A percentile compares a stretch with the other conserved stretches of the same genome.
phyloP scores from a whole-genome alignment of 2,888 invertebrate species.

The Agrypnus murinus region DNA sequence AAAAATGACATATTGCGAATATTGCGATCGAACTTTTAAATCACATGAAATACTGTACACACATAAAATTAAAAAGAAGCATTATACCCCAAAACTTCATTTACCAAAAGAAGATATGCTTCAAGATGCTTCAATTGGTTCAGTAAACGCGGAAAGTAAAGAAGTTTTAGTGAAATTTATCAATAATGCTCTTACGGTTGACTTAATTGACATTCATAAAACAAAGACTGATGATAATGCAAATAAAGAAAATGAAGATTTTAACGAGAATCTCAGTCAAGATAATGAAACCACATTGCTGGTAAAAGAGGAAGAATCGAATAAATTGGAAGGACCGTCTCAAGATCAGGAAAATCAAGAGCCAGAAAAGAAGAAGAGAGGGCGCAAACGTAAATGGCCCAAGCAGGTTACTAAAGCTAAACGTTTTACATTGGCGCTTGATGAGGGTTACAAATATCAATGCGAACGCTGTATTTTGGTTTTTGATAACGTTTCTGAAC shows the following conservation, averaged over 20 bases:
- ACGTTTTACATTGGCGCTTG: constrained; percentile 56
- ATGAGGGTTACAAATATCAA: constrained; percentile 68
- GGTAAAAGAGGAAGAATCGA: background rate
- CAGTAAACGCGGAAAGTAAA: constrained; percentile 63
- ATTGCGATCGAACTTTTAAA: constrained; percentile 72
- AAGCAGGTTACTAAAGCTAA: constrained; percentile 57
- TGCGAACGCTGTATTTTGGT: constrained; percentile 68
- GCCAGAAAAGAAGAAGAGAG: constrained; percentile 63
- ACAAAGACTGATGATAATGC: constrained; percentile 50
- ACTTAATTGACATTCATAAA: constrained; percentile 63
- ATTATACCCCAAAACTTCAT: constrained; percentile 69
- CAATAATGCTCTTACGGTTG: constrained; percentile 67
- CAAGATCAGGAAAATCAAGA: constrained; percentile 47
- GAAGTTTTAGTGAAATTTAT: constrained; percentile 67
- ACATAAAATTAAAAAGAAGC: constrained; percentile 74
- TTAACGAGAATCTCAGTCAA: no score
- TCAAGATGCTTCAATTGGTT: background rate
- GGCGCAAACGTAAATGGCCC: constrained; percentile 66
- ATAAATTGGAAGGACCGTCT: constrained; percentile 22
- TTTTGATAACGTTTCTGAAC: constrained; percentile 63
- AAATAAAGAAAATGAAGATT: constrained; percentile 1
- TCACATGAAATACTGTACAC: constrained; percentile 74
- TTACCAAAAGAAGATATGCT: constrained; percentile 1
- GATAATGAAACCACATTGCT: background rate
- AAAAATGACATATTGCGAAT: constrained; percentile 70